These are phyloP conservation scores for Erebia epiphron DNA, from an alignment of 2,888 invertebrate species.

Conservation along the genomic window DNA sequence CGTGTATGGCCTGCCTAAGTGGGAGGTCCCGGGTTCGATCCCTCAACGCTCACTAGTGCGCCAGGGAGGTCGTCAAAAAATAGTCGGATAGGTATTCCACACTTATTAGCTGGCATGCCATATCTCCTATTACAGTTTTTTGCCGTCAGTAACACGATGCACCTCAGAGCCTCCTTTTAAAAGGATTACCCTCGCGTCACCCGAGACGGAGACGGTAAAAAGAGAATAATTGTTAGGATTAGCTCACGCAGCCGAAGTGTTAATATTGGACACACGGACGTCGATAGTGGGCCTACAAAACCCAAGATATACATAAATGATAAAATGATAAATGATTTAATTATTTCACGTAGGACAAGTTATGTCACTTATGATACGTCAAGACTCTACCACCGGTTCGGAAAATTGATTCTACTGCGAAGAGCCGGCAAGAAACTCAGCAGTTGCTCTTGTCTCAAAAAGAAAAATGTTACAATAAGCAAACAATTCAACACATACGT, in stretches of 20 bases:
- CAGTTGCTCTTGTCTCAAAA: too few species aligned
- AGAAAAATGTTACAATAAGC: too few species aligned
- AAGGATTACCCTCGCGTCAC: constrained; percentile 80
- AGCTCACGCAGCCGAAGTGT: constrained; percentile 83
- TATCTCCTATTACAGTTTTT: constrained; percentile 68
- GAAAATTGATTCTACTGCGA: too few species aligned
- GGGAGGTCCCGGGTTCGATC: too few species aligned
- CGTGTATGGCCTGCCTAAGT: too few species aligned
- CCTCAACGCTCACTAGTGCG: too few species aligned
- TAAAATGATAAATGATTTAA: background rate
- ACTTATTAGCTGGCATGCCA: constrained; percentile 44
- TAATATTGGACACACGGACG: constrained; percentile 68
- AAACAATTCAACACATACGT: too few species aligned
- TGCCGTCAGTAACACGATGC: constrained; percentile 69
- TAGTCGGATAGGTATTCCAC: constrained; percentile 13
- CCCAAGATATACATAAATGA: background rate
- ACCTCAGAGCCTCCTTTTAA: constrained; percentile 66
- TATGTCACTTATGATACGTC: too few species aligned
- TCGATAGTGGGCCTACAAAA: background rate
- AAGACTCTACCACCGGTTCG: too few species aligned
- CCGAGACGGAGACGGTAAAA: constrained; percentile 53
- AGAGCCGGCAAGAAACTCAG: too few species aligned
- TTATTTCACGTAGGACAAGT: too few species aligned
- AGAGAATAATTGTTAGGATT: constrained; percentile 74
- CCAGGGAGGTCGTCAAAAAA: background rate